Percentiles rank a stretch among this genome's conserved stretches.
These are phyloP conservation scores for Poeciliopsis retropinna DNA, from an alignment of 2,113 vertebrate genomes.

Conservation along the genomic window DNA sequence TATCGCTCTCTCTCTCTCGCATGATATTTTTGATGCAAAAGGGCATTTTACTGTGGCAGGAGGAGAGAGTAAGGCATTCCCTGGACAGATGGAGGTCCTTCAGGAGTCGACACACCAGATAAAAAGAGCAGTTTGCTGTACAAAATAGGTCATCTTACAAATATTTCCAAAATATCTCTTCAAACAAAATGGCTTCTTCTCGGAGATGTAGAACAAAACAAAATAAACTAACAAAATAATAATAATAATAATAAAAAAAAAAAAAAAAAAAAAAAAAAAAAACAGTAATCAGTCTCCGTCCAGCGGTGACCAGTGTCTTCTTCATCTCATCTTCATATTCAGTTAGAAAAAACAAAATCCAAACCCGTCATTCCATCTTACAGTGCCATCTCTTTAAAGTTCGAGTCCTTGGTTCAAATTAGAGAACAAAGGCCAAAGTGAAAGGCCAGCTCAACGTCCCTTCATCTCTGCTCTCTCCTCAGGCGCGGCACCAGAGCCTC, in stretches of 20 bases:
- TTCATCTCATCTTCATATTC: constrained; percentile 67
- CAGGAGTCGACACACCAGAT: constrained; percentile 72
- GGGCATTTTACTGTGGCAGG: constrained; percentile 51
- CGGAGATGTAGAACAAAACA: constrained; percentile 39
- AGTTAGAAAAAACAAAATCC: constrained; percentile 66
- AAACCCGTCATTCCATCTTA: constrained; percentile 77
- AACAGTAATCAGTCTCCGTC: constrained; percentile 68
- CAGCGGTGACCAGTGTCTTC: constrained; percentile 73
- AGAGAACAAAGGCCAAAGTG: constrained; percentile 33
- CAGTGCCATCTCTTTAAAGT: constrained; percentile 75
- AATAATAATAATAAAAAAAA: background rate
- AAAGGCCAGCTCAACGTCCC: constrained; percentile 34
- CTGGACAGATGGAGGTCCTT: constrained; percentile 76
- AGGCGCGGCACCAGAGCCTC: constrained; percentile 52
- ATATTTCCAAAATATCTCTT: constrained; percentile 81
- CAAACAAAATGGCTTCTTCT: constrained; percentile 80
- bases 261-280: constrained; percentile 15
- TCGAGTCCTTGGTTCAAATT: constrained; percentile 43
- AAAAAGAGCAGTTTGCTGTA: constrained; percentile 76
- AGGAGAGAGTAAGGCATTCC: constrained; percentile 81
- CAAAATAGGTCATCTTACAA: constrained; percentile 81
- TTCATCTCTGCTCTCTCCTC: constrained; percentile 70
- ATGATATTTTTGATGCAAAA: constrained; percentile 49
- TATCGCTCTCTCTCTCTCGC: constrained; percentile 10
- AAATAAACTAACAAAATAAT: background rate